A percentile compares a stretch with the other conserved stretches of the same genome.
Conservation (phyloP, 1,140 invertebrate species). For the Leucophenga varia region DNA sequence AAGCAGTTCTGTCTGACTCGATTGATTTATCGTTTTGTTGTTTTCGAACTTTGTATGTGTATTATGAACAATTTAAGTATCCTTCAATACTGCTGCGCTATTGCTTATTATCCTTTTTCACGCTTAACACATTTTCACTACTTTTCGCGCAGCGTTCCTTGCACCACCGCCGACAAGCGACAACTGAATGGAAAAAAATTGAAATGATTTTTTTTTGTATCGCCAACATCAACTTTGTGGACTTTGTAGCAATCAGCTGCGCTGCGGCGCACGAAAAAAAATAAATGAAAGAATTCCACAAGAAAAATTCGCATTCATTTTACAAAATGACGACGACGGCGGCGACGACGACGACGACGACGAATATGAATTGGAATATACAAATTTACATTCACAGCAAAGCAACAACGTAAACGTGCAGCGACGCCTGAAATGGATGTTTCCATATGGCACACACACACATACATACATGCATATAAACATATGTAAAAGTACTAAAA, state of each 20-base stretch:
- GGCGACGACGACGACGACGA: constrained; percentile 1
- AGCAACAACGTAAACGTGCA: too few relatives aligned
- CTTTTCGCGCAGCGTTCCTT: constrained; percentile 11
- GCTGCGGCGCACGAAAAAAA: neutral
- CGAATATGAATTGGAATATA: constrained; percentile 11
- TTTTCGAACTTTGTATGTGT: too few relatives aligned
- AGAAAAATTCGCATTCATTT: constrained; percentile 17
- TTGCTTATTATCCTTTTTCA: too few relatives aligned
- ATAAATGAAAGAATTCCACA: constrained; percentile 4
- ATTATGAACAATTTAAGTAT: too few relatives aligned
- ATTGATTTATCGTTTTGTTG: too few relatives aligned
- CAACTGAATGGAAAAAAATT: constrained; percentile 24
- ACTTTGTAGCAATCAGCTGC: constrained; percentile 10
- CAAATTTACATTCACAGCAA: too few relatives aligned
- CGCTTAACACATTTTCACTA: neutral
- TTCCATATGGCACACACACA: too few relatives aligned
- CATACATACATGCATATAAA: too few relatives aligned
- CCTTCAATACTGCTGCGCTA: too few relatives aligned
- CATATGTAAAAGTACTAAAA: too few relatives aligned
- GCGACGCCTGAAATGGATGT: too few relatives aligned
- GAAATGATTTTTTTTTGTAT: constrained; percentile 18
- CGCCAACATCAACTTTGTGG: constrained; percentile 6
- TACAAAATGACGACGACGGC: constrained; percentile 17
- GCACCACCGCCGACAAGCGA: constrained; percentile 29
- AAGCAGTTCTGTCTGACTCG: too few relatives aligned